Evolutionary conservation across 1,140 invertebrate genomes (phyloP), one percentile per base, ranked within the genome.

Genomic region (Glomeris maerens): DNA sequence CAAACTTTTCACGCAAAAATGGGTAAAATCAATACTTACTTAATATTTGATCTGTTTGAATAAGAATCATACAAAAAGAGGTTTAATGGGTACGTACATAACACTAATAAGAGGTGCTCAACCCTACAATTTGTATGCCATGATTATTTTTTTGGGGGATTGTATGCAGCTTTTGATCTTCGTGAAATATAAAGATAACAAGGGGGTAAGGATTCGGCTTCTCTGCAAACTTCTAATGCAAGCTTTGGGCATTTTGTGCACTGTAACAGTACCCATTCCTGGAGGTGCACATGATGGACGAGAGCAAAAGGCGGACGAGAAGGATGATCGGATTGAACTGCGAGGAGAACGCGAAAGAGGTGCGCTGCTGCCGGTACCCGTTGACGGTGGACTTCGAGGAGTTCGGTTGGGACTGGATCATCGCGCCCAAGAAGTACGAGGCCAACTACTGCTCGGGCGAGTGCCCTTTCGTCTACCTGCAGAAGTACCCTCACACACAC

Each of bases 381-480:
- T 74, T 98, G 17, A 85, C 84, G 10, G 90, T 98, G 13, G 88
- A 97, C 70, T 98, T 98, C 68, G 84, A 83, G 57, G 85, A 89
- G 55, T 91, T 98, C 61, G 91, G 90, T 10, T 97, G 93, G 92
- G 90, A 96, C 60, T 98, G 92, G 84, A 92, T 98, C 59, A 90
- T 98, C 28, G 92, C 92, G 0, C 94, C 94, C 0, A 86, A 87
- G 59, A 79, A 81, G 55, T 98, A 97, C 69, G 82, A 94, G 61
- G 93, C 94, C 17, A 91, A 92, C 70, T 96, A 92, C 69, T 98
- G 94, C 71, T 81, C 83, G 51, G 94, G 94, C 2, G 85, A 94
- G 59, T 98, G 94, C 72, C 83, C 84, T 0, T 88, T 81, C 68
- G 73, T 76, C 2, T 88, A 93, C 64, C 70, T 92, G 21, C 84